These are phyloP conservation scores for Myotis myotis DNA, from an alignment of 2,797 vertebrate genomes.

Conservation along the genomic window DNA sequence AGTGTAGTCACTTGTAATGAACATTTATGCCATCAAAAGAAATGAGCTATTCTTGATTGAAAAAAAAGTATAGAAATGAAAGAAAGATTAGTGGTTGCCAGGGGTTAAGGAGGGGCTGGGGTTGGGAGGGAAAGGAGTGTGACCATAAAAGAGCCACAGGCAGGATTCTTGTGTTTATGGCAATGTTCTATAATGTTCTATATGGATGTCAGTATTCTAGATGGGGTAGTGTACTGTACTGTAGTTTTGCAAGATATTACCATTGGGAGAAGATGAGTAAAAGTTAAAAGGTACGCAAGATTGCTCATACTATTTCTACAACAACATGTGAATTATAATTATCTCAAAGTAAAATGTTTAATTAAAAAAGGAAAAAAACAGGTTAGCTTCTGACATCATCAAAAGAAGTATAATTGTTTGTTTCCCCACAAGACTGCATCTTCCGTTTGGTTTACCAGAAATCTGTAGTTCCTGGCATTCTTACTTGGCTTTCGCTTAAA, in stretches of 20 bases:
- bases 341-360: slow-evolving; percentile 46
- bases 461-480: not conserved
- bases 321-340: slow-evolving; percentile 3
- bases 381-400: not conserved
- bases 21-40: not conserved
- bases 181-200: not conserved
- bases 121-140: not conserved
- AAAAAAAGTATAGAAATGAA: not conserved
- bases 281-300: not conserved
- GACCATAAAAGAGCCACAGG: not conserved
- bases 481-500: slow-evolving; percentile 17
- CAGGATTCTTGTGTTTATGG: not conserved
- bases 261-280: not conserved
- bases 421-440: not conserved
- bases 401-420: not conserved
- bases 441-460: slow-evolving; percentile 40
- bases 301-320: not conserved
- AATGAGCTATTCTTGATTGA: not conserved
- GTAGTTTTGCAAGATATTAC: not conserved
- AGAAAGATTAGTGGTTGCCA: not conserved
- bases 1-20: not conserved
- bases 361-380: not conserved
- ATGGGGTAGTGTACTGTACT: not conserved
- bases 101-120: too few relatives aligned
- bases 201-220: not conserved